phyloP scores from a whole-genome alignment of 2,888 invertebrate genomes.

The Periphyllus acericola region DNA sequence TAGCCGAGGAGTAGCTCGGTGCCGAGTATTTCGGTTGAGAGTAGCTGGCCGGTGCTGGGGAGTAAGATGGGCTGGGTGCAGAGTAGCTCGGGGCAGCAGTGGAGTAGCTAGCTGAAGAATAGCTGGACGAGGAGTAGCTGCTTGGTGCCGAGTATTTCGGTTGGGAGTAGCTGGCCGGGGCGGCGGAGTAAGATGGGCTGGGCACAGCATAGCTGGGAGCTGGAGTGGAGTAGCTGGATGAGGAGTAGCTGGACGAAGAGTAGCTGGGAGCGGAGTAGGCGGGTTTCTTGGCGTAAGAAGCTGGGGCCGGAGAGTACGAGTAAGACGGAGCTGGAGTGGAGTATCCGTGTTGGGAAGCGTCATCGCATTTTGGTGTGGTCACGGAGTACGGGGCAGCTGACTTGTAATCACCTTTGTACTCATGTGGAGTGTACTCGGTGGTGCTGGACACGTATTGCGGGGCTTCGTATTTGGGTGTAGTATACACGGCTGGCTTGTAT shows the following conservation, averaged over 20 bases:
- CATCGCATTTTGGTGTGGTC: constrained; percentile 57
- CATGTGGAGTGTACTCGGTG: constrained; percentile 49
- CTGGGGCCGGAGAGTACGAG: constrained; percentile 46
- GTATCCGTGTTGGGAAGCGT: constrained; percentile 54
- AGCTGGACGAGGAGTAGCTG: constrained; percentile 52
- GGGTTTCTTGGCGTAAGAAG: constrained; percentile 40
- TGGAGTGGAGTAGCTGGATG: constrained; percentile 39
- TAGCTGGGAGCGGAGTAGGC: constrained; percentile 46
- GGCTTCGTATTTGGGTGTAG: constrained; percentile 50
- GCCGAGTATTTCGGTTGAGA: constrained; percentile 50
- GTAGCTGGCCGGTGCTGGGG: constrained; percentile 24
- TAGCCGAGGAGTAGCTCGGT: constrained; percentile 47
- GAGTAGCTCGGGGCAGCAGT: constrained; percentile 42
- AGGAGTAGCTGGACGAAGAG: constrained; percentile 18
- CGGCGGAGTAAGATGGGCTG: neutral
- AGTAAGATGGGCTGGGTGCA: neutral
- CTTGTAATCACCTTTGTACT: constrained; percentile 56
- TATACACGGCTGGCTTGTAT: constrained; percentile 44
- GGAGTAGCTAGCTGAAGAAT: constrained; percentile 44
- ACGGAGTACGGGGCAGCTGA: constrained; percentile 52
- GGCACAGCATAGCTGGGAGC: constrained; percentile 26
- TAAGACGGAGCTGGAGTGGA: constrained; percentile 54
- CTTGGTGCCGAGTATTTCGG: constrained; percentile 42
- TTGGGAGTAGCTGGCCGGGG: constrained; percentile 39
- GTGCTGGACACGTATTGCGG: constrained; percentile 49